Conservation (phyloP, 2,888 invertebrate genomes). For the Chrysotoxum bicinctum region DNA sequence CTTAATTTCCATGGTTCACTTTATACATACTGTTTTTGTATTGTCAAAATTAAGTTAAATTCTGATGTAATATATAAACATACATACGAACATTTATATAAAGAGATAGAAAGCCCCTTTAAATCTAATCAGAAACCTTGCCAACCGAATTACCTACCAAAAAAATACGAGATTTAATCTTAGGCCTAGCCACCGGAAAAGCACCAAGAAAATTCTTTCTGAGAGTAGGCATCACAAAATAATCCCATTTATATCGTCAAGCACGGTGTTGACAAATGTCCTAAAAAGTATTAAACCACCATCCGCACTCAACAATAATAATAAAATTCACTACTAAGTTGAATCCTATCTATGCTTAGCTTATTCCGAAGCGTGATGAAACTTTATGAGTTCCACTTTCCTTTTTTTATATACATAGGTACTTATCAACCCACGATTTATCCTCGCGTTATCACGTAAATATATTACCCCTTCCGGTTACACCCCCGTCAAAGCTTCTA, state of each 20-base stretch:
- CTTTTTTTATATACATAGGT: neutral
- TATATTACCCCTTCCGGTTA: neutral
- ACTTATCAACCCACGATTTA: conserved; percentile 3
- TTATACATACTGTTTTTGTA: neutral
- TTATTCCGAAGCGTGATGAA: conserved; percentile 61
- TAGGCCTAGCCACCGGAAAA: neutral
- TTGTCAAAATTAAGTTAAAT: conserved; percentile 43
- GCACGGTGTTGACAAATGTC: conserved; percentile 50
- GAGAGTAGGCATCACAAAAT: conserved; percentile 40
- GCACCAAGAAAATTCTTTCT: conserved; percentile 22
- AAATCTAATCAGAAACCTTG: conserved; percentile 16
- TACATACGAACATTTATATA: too few species aligned
- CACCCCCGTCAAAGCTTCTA: neutral
- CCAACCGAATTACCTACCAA: conserved; percentile 36
- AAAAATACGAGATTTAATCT: neutral
- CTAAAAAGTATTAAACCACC: conserved; percentile 58
- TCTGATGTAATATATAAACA: neutral
- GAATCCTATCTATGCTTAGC: conserved; percentile 49
- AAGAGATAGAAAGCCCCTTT: conserved; percentile 2
- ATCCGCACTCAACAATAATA: conserved; percentile 61
- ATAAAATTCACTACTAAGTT: conserved; percentile 49
- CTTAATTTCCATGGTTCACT: conserved; percentile 9
- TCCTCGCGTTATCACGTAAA: neutral
- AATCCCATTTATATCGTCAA: conserved; percentile 52
- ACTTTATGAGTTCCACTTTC: conserved; percentile 59